Evolutionary conservation across 2,113 vertebrate species (phyloP).

Genomic region (Coturnix japonica): DNA sequence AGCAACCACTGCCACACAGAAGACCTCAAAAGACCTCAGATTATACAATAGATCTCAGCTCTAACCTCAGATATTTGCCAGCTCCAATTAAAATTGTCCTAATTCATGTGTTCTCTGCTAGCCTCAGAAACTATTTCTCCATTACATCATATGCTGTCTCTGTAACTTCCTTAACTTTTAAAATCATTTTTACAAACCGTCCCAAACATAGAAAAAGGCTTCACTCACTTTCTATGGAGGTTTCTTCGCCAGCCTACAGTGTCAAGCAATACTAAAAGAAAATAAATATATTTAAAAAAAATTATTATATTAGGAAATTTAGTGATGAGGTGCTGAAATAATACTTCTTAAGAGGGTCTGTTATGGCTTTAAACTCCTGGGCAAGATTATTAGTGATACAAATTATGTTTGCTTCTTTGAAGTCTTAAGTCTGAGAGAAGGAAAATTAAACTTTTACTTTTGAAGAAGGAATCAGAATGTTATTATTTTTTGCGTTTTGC

Average conservation of each 20-base stretch:
- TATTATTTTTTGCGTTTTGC: neutral
- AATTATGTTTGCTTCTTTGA: neutral
- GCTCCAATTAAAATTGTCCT: neutral
- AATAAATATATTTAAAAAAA: too few species aligned
- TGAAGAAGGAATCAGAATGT: neutral
- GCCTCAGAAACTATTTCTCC: neutral
- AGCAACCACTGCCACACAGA: neutral
- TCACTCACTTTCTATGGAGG: neutral
- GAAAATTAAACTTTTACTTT: neutral
- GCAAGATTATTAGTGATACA: neutral
- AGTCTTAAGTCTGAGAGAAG: neutral
- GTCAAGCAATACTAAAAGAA: neutral
- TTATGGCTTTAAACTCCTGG: neutral
- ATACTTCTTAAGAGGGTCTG: neutral
- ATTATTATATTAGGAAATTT: rapidly evolving
- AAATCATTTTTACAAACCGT: neutral
- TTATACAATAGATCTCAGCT: neutral
- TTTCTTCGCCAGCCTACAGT: neutral
- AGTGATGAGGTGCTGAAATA: neutral
- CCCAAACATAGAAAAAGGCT: neutral
- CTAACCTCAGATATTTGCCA: neutral
- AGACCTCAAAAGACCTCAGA: neutral
- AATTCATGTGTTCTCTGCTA: neutral
- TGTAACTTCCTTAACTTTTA: neutral
- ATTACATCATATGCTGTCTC: neutral